Evolutionary conservation across 2,113 vertebrate species (phyloP).

Genomic region (Malurus alboscapulatus): DNA sequence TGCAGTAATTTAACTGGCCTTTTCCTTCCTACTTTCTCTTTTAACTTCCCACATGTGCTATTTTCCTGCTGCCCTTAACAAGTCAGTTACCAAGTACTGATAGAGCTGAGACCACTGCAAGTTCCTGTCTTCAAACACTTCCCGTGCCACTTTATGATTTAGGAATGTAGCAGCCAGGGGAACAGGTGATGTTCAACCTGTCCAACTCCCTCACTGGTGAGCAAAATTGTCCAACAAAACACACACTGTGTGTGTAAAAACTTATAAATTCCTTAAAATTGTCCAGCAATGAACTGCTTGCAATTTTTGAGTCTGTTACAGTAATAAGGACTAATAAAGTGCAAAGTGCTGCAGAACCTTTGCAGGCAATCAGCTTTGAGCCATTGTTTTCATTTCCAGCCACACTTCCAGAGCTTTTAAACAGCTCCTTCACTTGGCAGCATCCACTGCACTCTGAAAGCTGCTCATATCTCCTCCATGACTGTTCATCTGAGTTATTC

Average conservation of each 20-base stretch:
- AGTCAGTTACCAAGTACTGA: neutral
- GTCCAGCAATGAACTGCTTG: neutral
- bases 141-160: neutral
- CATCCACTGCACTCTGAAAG: neutral
- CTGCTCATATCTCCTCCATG: neutral
- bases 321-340: neutral
- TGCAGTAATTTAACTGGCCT: neutral
- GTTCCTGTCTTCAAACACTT: neutral
- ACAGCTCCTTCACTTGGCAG: neutral
- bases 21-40: neutral
- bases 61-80: neutral
- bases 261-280: neutral
- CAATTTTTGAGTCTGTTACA: neutral
- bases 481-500: neutral
- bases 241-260: neutral
- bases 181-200: neutral
- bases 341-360: neutral
- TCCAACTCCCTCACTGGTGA: neutral
- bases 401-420: neutral
- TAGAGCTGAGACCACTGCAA: neutral
- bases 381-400: neutral
- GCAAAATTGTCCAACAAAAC: neutral
- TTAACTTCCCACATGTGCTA: neutral
- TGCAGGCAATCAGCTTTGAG: neutral
- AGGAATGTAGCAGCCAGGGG: neutral